Evolutionary conservation across 2,113 vertebrate species (phyloP).

Genomic region (Onychorhynchus coronatus): DNA sequence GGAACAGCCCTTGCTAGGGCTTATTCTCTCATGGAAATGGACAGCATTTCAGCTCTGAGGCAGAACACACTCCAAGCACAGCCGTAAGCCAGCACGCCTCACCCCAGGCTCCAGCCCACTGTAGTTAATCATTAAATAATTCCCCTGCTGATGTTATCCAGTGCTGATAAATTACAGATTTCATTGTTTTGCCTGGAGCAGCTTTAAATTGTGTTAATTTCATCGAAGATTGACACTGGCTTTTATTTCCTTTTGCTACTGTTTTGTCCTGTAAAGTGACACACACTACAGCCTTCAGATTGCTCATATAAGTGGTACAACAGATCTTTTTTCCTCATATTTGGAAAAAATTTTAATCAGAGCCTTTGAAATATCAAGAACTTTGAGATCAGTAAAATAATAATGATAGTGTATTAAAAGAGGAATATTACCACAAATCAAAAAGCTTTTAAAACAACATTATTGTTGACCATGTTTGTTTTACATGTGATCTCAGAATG

Average conservation of each 20-base stretch:
- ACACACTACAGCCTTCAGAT: conserved; percentile 35
- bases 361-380: conserved; percentile 63
- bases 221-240: conserved; percentile 62
- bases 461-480: conserved; percentile 63
- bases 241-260: conserved; percentile 54
- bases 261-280: conserved; percentile 50
- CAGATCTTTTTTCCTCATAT: conserved; percentile 54
- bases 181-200: conserved; percentile 70
- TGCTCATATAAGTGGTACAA: conserved; percentile 54
- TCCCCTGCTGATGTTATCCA: conserved; percentile 60
- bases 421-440: conserved; percentile 15
- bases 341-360: conserved; percentile 64
- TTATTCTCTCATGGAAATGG: neutral
- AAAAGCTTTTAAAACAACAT: conserved; percentile 46
- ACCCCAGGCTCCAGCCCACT: conserved; percentile 16
- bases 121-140: conserved; percentile 71
- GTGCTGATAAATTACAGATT: conserved; percentile 62
- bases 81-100: neutral
- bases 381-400: conserved; percentile 61
- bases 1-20: neutral
- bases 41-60: neutral
- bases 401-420: conserved; percentile 32
- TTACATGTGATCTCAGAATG: conserved; percentile 63
- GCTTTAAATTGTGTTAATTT: conserved; percentile 72
- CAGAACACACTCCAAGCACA: neutral